phyloP scores from a whole-genome alignment of 2,113 vertebrate species.

The Ammodytes dubius region DNA sequence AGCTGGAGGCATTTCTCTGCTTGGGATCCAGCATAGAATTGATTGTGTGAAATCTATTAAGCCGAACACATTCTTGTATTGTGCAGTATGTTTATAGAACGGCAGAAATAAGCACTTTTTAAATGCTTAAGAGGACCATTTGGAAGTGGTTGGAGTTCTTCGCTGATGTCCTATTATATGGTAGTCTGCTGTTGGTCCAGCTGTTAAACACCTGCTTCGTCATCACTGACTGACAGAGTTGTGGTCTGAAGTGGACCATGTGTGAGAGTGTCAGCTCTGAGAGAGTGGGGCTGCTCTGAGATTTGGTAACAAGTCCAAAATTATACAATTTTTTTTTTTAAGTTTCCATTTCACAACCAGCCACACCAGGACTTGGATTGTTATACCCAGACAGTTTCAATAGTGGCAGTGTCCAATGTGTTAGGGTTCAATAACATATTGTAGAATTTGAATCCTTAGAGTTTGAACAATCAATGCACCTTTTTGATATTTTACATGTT shows the following conservation, averaged over 20 bases:
- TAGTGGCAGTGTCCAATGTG: too few relatives aligned
- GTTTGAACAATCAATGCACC: too few relatives aligned
- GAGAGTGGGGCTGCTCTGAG: neutral
- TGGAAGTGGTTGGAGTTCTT: neutral
- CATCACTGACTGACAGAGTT: neutral
- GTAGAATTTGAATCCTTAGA: too few relatives aligned
- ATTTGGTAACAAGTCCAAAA: neutral
- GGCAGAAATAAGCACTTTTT: constrained; percentile 28
- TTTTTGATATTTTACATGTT: too few relatives aligned
- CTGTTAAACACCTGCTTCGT: constrained; percentile 15
- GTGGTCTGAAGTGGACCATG: neutral
- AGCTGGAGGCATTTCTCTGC: constrained; percentile 48
- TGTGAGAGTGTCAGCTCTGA: neutral
- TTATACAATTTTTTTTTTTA: too few relatives aligned
- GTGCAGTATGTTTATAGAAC: constrained; percentile 39
- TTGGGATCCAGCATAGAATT: constrained; percentile 40
- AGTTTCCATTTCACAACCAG: neutral
- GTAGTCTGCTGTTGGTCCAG: neutral
- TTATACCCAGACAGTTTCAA: too few relatives aligned
- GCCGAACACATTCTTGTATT: constrained; percentile 42
- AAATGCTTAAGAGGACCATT: constrained; percentile 17
- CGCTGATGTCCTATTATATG: neutral
- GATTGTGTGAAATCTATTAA: constrained; percentile 58
- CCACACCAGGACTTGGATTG: neutral
- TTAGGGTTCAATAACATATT: too few relatives aligned